Evolutionary conservation across 2,113 vertebrate species (phyloP).

Genomic region (Thryonomys swinderianus): DNA sequence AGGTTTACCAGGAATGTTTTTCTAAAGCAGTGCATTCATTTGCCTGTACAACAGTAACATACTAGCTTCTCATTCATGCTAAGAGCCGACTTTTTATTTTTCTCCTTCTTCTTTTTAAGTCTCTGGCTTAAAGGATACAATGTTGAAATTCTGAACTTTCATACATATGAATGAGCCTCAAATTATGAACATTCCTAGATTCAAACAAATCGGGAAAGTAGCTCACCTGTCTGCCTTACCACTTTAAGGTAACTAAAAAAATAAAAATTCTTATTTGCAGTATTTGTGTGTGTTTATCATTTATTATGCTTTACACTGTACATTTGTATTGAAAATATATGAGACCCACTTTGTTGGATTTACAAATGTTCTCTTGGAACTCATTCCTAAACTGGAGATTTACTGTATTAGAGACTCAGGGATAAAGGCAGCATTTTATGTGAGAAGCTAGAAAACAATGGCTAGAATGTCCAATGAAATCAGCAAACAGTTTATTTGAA

Average conservation of each 20-base stretch:
- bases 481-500: constrained; percentile 60
- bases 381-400: background rate
- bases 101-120: background rate
- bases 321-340: background rate
- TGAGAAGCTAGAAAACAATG: constrained; percentile 51
- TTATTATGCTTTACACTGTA: background rate
- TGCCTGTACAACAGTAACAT: constrained; percentile 59
- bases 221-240: background rate
- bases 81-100: background rate
- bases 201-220: background rate
- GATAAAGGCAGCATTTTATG: constrained; percentile 32
- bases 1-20: constrained; percentile 58
- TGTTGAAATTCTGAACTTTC: background rate
- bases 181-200: background rate
- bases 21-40: constrained; percentile 63
- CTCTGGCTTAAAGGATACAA: background rate
- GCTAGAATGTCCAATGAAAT: constrained; percentile 39
- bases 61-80: constrained; percentile 38
- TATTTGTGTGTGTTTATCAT: background rate
- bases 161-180: background rate
- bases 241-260: background rate
- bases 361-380: background rate
- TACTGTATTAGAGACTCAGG: constrained; percentile 43
- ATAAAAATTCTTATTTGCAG: background rate
- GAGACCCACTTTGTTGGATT: background rate